Evolutionary conservation across 2,113 vertebrate species (phyloP).

Genomic region (Octodon degus): DNA sequence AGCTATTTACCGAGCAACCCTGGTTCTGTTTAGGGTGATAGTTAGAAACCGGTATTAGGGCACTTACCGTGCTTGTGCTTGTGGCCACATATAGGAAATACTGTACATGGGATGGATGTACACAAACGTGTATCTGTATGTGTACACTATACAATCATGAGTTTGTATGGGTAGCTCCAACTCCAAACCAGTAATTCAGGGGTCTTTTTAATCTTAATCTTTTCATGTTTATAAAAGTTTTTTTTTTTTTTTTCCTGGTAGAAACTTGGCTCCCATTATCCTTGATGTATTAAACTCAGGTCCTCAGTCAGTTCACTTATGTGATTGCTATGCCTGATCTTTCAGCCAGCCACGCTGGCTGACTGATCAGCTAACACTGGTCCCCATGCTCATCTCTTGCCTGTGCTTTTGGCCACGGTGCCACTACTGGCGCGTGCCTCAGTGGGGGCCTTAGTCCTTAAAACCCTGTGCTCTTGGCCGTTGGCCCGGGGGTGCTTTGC

Average conservation of each 20-base stretch:
- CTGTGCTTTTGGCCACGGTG: not conserved
- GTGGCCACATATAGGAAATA: constrained; percentile 9
- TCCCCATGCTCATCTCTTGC: not conserved
- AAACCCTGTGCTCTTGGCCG: not conserved
- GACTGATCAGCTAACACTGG: not conserved
- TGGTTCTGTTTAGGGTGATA: not conserved
- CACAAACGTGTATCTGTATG: not conserved
- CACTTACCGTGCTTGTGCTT: not conserved
- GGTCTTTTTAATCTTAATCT: constrained; percentile 5
- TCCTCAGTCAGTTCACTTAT: not conserved
- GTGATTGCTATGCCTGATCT: not conserved
- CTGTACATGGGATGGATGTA: not conserved
- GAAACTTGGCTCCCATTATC: constrained; percentile 32
- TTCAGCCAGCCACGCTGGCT: not conserved
- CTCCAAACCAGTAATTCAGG: not conserved
- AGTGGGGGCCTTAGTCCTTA: not conserved
- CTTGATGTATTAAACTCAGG: not conserved
- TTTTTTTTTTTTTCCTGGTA: not conserved
- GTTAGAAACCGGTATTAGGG: constrained; percentile 16
- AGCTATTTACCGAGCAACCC: not conserved
- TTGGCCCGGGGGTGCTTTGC: not conserved
- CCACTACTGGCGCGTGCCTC: not conserved
- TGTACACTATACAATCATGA: not conserved
- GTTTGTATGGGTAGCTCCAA: constrained; percentile 14
- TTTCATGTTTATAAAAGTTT: not conserved